Percentiles rank a stretch among this genome's conserved stretches.
phyloP scores from a whole-genome alignment of 1,140 invertebrate genomes.

The Pseudomyrmex concolor region DNA sequence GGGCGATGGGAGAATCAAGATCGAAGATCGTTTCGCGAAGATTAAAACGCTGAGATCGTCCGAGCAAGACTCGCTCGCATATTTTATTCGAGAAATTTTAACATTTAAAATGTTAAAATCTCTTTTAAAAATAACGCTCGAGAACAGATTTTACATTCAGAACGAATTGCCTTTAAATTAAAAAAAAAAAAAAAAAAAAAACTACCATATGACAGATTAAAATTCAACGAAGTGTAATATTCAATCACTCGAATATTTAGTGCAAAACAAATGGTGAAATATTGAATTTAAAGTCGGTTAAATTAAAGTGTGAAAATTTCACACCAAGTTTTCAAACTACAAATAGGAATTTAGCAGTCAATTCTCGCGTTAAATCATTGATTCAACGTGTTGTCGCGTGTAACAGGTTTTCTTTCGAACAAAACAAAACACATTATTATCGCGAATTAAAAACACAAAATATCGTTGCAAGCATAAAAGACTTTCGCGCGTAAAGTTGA shows the following conservation, averaged over 20 bases:
- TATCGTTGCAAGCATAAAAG: slow-evolving; percentile 25
- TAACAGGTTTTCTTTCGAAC: not conserved
- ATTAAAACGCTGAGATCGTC: slow-evolving; percentile 38
- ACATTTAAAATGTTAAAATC: not conserved
- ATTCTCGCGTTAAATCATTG: slow-evolving; percentile 2
- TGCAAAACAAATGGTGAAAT: not conserved
- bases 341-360: not conserved
- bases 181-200: not conserved
- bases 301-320: not conserved
- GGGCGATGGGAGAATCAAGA: slow-evolving; percentile 31
- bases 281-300: not conserved
- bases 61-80: slow-evolving; percentile 8
- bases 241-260: not conserved
- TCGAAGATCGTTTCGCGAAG: slow-evolving; percentile 46
- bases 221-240: not conserved
- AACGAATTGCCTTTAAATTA: not conserved
- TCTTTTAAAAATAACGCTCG: not conserved
- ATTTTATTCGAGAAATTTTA: slow-evolving; percentile 13
- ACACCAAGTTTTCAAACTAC: not conserved
- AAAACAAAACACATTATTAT: slow-evolving; percentile 10
- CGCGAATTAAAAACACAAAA: not conserved
- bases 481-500: slow-evolving; percentile 19
- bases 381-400: not conserved
- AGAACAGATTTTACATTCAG: not conserved
- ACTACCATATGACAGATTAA: not conserved